Evolutionary conservation across 64 coral and sea anemone species (phyloP).

Genomic region (Montipora sp.): DNA sequence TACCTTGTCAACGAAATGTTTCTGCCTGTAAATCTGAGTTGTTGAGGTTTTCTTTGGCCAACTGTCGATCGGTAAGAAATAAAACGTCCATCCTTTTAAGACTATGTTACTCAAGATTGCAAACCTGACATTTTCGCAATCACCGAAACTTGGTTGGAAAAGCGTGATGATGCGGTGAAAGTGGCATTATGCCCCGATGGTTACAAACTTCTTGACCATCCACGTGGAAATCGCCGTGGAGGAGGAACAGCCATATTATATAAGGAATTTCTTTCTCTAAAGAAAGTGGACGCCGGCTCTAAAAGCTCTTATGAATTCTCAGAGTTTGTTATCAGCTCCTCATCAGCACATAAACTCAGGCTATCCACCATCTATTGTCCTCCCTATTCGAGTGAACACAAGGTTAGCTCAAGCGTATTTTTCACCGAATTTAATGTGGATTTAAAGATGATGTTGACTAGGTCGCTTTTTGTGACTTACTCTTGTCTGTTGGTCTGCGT

Average conservation of each 20-base stretch:
- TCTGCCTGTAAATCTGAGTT: too few species aligned
- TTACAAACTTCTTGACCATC: constrained; percentile 26
- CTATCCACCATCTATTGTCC: too few species aligned
- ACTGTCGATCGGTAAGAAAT: constrained; percentile 15
- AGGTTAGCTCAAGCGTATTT: too few species aligned
- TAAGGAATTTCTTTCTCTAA: not conserved
- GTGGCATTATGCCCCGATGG: constrained; percentile 27
- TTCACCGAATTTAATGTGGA: too few species aligned
- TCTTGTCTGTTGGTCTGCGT: constrained; percentile 13
- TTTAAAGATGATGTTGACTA: too few species aligned
- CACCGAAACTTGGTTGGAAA: not conserved
- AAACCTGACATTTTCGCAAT: not conserved
- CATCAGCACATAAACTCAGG: too few species aligned
- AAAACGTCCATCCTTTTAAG: not conserved
- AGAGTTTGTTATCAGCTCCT: too few species aligned
- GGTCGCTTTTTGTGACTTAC: constrained; percentile 2
- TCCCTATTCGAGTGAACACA: too few species aligned
- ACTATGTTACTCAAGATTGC: too few species aligned
- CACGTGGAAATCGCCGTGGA: not conserved
- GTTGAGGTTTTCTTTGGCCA: too few species aligned
- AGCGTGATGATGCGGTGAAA: not conserved
- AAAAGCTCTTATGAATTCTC: constrained; percentile 40
- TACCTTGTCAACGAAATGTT: too few species aligned
- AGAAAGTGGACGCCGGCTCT: constrained; percentile 1
- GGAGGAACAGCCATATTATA: constrained; percentile 25